phyloP scores from a whole-genome alignment of 1,140 invertebrate genomes.

The Varroa destructor region DNA sequence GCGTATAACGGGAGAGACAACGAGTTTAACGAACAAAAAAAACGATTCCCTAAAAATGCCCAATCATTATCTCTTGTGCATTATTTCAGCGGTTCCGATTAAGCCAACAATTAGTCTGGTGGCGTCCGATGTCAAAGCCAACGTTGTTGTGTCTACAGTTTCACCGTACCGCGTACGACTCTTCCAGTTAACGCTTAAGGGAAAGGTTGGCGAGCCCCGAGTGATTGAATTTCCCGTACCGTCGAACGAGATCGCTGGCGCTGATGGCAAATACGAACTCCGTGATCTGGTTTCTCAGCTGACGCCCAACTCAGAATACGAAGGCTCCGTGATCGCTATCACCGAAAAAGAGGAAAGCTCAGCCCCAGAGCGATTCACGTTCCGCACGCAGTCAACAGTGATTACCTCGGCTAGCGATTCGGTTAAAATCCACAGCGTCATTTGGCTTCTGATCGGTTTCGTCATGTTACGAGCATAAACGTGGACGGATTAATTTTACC shows the following conservation, averaged over 20 bases:
- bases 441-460: no score
- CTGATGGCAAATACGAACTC: conserved; percentile 19
- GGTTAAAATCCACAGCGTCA: no score
- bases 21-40: no score
- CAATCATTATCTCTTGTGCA: no score
- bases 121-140: not conserved
- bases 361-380: not conserved
- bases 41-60: no score
- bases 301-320: conserved; percentile 8
- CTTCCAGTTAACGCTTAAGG: not conserved
- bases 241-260: conserved; percentile 17
- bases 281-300: not conserved
- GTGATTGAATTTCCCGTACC: not conserved
- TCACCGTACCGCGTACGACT: conserved; percentile 17
- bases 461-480: no score
- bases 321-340: conserved; percentile 8
- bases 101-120: not conserved
- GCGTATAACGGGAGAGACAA: no score
- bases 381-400: not conserved
- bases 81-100: not conserved
- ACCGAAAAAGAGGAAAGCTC: conserved; percentile 24
- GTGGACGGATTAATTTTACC: no score
- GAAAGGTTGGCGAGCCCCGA: not conserved
- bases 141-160: not conserved
- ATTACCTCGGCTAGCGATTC: not conserved